phyloP scores from a whole-genome alignment of 2,113 vertebrate species.

The Grallaria varia region DNA sequence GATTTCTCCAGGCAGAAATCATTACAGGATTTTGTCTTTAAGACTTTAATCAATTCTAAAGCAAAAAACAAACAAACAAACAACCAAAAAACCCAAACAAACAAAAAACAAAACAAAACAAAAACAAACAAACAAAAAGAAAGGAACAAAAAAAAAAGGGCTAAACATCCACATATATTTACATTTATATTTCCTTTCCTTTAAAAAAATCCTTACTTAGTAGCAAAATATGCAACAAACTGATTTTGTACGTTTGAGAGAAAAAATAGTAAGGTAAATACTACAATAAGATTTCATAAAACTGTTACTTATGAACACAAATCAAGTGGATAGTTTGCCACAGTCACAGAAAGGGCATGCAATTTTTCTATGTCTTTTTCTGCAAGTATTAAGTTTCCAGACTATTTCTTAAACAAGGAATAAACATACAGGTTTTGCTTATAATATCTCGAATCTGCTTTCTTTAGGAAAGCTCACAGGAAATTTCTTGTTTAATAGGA shows the following conservation, averaged over 20 bases:
- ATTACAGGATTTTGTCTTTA: not conserved
- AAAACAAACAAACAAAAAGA: accelerated
- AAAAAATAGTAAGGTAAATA: not conserved
- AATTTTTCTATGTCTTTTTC: not conserved
- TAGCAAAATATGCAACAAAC: not conserved
- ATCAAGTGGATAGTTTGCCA: not conserved
- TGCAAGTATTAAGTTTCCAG: not conserved
- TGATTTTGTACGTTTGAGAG: not conserved
- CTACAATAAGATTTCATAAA: not conserved
- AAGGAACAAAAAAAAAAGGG: too few relatives aligned
- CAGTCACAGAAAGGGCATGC: not conserved
- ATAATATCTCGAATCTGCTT: not conserved
- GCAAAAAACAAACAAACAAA: too few relatives aligned
- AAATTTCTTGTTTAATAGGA: not conserved
- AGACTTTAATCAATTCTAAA: not conserved
- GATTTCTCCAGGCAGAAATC: not conserved
- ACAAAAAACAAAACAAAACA: too few relatives aligned
- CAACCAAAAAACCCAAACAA: too few relatives aligned
- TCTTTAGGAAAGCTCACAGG: not conserved
- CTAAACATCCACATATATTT: not conserved
- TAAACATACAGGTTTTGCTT: not conserved
- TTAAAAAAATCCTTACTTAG: not conserved
- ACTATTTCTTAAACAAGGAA: not conserved
- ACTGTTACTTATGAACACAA: not conserved
- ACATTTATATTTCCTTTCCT: not conserved